Evolutionary conservation across 2,113 vertebrate species (phyloP).

Genomic region (Cricetomys ansorgei): DNA sequence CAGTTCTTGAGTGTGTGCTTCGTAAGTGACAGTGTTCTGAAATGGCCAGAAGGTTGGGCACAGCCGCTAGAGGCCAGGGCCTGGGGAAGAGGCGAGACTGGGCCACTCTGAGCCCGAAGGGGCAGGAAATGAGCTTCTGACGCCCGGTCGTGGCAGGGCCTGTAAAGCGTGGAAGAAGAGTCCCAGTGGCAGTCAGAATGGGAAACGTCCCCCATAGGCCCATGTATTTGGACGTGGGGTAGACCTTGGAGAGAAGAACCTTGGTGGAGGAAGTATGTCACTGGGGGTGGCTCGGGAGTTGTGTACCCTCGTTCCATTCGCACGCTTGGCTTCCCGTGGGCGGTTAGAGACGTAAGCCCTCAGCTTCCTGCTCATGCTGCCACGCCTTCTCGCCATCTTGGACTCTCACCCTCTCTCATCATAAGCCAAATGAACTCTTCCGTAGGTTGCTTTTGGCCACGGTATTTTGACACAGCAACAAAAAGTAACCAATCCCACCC

Average conservation of each 20-base stretch:
- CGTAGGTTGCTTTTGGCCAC: not conserved
- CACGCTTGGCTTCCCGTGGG: not conserved
- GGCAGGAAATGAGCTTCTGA: not conserved
- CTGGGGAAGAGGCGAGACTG: not conserved
- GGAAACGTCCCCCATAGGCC: not conserved
- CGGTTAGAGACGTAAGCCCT: not conserved
- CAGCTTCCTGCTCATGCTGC: not conserved
- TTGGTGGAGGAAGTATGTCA: not conserved
- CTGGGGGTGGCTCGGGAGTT: not conserved
- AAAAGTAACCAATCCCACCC: not conserved
- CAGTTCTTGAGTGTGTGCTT: not conserved
- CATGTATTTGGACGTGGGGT: not conserved
- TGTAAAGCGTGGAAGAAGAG: not conserved
- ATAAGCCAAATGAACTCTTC: not conserved
- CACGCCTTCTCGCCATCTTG: not conserved
- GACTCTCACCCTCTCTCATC: not conserved
- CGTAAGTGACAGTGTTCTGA: not conserved
- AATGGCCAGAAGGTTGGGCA: not conserved
- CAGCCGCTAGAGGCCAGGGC: not conserved
- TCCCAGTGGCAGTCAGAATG: not conserved
- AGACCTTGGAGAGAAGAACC: not conserved
- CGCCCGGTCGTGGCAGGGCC: fast-evolving
- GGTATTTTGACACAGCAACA: not conserved
- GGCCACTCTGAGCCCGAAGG: not conserved
- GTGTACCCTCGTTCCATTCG: no score